phyloP scores from a whole-genome alignment of 1,140 invertebrate genomes.

The Ptiloglossa arizonensis region DNA sequence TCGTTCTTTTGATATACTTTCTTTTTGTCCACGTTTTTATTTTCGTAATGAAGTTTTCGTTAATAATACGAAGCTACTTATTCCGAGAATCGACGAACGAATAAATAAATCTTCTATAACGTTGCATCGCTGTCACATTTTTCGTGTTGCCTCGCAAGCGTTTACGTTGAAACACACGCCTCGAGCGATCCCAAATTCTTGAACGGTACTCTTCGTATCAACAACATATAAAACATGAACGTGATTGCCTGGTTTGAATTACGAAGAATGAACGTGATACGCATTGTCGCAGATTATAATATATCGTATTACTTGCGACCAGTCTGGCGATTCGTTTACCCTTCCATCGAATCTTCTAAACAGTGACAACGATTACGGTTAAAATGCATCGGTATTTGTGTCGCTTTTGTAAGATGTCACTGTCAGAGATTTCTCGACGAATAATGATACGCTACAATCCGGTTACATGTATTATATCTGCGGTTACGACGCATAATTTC shows the following conservation, averaged over 20 bases:
- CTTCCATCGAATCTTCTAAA: not conserved
- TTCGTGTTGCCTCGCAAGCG: not conserved
- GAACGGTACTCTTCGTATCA: slow-evolving; percentile 10
- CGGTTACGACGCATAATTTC: slow-evolving; percentile 13
- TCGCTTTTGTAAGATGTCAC: not conserved
- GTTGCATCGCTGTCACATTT: not conserved
- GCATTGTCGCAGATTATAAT: slow-evolving; percentile 29
- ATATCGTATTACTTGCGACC: slow-evolving; percentile 7
- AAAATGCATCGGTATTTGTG: not conserved
- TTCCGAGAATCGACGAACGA: too few species aligned
- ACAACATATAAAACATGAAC: slow-evolving; percentile 43
- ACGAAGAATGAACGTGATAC: slow-evolving; percentile 46
- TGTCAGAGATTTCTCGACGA: not conserved
- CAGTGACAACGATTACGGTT: slow-evolving; percentile 3
- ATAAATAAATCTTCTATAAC: not conserved
- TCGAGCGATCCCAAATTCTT: not conserved
- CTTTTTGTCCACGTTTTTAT: too few species aligned
- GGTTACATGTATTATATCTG: not conserved
- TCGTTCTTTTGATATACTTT: too few species aligned
- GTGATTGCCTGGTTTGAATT: slow-evolving; percentile 44
- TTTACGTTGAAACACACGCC: not conserved
- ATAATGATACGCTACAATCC: not conserved
- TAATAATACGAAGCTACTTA: too few species aligned
- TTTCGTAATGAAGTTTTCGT: too few species aligned
- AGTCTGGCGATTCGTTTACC: slow-evolving; percentile 10